phyloP scores from a whole-genome alignment of 2,888 invertebrate genomes.

The Hyppa rectilinea region DNA sequence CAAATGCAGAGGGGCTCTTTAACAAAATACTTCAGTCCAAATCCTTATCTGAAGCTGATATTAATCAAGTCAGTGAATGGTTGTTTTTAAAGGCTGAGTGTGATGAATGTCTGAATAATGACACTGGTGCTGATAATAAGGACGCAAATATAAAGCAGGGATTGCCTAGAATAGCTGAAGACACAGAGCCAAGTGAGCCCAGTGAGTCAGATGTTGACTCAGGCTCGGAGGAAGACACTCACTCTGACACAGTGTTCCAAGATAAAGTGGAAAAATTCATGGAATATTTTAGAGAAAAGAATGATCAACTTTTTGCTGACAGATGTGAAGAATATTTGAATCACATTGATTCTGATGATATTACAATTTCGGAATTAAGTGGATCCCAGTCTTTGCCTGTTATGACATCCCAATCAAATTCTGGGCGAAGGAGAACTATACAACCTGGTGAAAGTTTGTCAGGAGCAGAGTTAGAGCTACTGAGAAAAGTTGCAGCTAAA shows the following conservation, averaged over 20 bases:
- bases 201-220: conserved; percentile 92
- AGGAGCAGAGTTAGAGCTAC: conserved; percentile 90
- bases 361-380: conserved; percentile 89
- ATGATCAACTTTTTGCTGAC: conserved; percentile 92
- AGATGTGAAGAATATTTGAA: conserved; percentile 91
- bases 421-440: conserved; percentile 90
- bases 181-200: conserved; percentile 91
- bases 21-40: conserved; percentile 93
- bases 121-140: conserved; percentile 87
- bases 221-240: conserved; percentile 90
- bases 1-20: conserved; percentile 96
- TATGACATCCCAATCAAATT: conserved; percentile 88
- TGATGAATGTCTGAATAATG: conserved; percentile 94
- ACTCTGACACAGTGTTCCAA: conserved; percentile 92
- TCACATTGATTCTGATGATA: conserved; percentile 88
- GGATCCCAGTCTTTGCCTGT: conserved; percentile 87
- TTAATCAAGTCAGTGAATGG: conserved; percentile 95
- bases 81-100: conserved; percentile 96
- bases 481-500: conserved; percentile 91
- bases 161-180: conserved; percentile 88
- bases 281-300: conserved; percentile 93
- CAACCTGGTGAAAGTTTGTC: conserved; percentile 92
- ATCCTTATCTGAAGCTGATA: conserved; percentile 93
- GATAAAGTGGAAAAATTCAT: conserved; percentile 94
- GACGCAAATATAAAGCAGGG: conserved; percentile 85